These are phyloP conservation scores for Pyrocephalus nanus DNA, from an alignment of 2,797 vertebrate species.

Conservation along the genomic window DNA sequence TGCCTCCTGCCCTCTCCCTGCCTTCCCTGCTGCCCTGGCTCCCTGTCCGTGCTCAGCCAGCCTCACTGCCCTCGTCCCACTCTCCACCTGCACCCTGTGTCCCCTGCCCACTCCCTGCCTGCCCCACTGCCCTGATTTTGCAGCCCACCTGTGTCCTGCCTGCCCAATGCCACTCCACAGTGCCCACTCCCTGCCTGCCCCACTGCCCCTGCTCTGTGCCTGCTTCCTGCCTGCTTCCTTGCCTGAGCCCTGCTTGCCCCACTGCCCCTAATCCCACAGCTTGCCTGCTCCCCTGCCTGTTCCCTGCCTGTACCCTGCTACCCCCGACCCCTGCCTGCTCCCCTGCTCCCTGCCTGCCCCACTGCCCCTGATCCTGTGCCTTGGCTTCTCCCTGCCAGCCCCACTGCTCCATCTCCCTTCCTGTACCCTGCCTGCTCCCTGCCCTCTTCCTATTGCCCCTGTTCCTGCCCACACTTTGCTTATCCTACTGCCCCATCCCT, in stretches of 20 bases:
- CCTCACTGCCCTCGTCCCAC: background rate
- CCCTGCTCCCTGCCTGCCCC: too few species aligned
- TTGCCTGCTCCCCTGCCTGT: too few species aligned
- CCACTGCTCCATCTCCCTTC: background rate
- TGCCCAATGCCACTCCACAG: background rate
- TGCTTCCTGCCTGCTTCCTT: background rate
- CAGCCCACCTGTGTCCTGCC: background rate
- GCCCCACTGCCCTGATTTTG: background rate
- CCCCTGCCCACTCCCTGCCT: background rate
- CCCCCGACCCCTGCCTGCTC: background rate
- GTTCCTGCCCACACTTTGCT: background rate
- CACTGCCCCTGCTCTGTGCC: background rate
- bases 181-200: background rate
- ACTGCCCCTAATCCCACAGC: background rate
- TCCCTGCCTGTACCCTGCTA: too few species aligned
- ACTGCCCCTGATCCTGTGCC: background rate
- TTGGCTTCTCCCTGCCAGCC: background rate
- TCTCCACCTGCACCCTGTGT: background rate
- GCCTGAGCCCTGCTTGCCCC: background rate
- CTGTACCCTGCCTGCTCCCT: background rate
- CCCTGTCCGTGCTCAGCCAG: background rate
- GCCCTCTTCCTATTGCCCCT: background rate
- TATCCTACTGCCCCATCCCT: too few species aligned
- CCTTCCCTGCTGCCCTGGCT: background rate
- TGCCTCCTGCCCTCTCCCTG: background rate